These are phyloP conservation scores for Spermophilus dauricus DNA, from an alignment of 2,113 vertebrate species.

Conservation along the genomic window DNA sequence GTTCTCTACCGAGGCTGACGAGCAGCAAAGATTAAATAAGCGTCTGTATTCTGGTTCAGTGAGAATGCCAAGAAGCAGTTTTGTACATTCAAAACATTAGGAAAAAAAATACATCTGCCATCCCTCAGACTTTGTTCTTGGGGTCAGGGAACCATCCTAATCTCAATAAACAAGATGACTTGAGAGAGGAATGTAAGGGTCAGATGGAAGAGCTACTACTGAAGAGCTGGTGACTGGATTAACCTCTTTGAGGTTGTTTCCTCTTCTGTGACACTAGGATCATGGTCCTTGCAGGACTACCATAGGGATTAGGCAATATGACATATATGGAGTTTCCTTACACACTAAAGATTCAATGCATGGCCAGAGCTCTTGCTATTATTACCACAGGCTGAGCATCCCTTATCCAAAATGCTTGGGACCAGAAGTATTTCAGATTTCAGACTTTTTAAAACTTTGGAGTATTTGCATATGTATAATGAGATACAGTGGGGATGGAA, in stretches of 20 bases:
- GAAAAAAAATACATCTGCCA: not conserved
- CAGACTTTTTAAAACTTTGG: not conserved
- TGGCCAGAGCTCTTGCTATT: not conserved
- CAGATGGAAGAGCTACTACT: not conserved
- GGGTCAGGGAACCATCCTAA: not conserved
- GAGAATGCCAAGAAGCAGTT: not conserved
- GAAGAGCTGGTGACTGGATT: not conserved
- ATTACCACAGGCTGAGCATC: not conserved
- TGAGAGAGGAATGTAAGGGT: not conserved
- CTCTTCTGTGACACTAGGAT: not conserved
- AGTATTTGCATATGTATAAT: not conserved
- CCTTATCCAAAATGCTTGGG: not conserved
- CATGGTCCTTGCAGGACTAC: rapidly evolving
- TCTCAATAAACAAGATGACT: not conserved
- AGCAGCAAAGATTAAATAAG: conserved; percentile 6
- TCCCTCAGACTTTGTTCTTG: conserved; percentile 39
- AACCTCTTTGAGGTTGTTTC: not conserved
- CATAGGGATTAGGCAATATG: not conserved
- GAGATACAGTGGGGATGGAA: not conserved
- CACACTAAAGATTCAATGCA: rapidly evolving
- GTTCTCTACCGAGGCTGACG: not conserved
- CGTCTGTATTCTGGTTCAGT: not conserved
- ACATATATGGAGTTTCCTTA: not conserved
- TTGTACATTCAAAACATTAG: not conserved
- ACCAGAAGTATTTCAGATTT: not conserved